A percentile compares a stretch with the other conserved stretches of the same genome.
Evolutionary conservation across 2,797 vertebrate species (phyloP).

Genomic region (Pagetopsis macropterus): DNA sequence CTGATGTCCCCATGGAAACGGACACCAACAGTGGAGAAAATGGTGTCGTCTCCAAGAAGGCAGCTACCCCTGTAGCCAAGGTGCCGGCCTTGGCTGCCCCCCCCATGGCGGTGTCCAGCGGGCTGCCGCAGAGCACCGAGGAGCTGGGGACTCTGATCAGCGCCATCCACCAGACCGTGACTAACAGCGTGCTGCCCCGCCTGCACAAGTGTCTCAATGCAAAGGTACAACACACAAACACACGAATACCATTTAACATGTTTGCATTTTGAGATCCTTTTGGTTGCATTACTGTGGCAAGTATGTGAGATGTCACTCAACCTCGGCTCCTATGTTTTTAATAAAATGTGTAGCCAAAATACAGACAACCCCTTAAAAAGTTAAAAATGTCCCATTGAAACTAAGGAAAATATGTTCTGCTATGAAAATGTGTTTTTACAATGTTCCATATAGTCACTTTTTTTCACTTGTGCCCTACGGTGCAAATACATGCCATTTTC

Average conservation of each 20-base stretch:
- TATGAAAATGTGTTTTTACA: too few relatives aligned
- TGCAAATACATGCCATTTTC: too few relatives aligned
- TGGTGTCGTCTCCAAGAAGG: not conserved
- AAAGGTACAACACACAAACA: conserved; percentile 81
- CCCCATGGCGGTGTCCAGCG: conserved; percentile 59
- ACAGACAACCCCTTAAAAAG: too few relatives aligned
- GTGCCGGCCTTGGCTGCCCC: not conserved
- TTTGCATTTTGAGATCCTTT: too few relatives aligned
- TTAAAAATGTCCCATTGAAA: too few relatives aligned
- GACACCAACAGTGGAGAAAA: not conserved
- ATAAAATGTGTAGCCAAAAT: too few relatives aligned
- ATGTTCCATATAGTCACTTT: too few relatives aligned
- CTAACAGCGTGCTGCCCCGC: conserved; percentile 88
- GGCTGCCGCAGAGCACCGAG: conserved; percentile 87
- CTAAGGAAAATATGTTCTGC: too few relatives aligned
- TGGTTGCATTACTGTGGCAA: too few relatives aligned
- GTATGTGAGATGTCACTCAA: too few relatives aligned
- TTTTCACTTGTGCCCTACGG: too few relatives aligned
- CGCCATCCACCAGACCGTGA: conserved; percentile 88
- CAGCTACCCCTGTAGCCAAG: not conserved
- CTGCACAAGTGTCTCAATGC: conserved; percentile 94
- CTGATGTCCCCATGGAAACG: conserved; percentile 54
- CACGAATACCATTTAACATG: not conserved
- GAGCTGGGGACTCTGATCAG: conserved; percentile 87
- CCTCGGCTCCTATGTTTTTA: too few relatives aligned